These are phyloP conservation scores for Xenopus laevis DNA, from an alignment of 2,113 vertebrate species.

Conservation along the genomic window DNA sequence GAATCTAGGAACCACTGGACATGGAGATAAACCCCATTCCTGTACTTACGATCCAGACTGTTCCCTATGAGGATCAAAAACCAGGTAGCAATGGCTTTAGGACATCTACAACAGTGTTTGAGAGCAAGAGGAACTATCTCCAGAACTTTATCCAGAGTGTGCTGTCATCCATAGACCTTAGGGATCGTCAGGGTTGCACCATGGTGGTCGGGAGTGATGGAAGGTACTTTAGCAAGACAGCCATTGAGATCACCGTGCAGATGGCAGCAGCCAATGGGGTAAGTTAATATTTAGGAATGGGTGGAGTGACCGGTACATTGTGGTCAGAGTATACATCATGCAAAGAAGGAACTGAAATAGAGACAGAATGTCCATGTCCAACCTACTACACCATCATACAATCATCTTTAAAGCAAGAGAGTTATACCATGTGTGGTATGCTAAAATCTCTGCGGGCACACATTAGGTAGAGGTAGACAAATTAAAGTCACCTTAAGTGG, in stretches of 20 bases:
- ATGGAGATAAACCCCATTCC: slow-evolving; percentile 94
- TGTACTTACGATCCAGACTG: slow-evolving; percentile 87
- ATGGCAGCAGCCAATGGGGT: slow-evolving; percentile 98
- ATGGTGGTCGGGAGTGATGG: slow-evolving; percentile 97
- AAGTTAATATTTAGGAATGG: slow-evolving; percentile 54
- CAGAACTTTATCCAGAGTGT: slow-evolving; percentile 96
- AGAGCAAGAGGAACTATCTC: slow-evolving; percentile 92
- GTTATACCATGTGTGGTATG: no score
- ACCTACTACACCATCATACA: no score
- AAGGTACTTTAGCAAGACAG: slow-evolving; percentile 87
- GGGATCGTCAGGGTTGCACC: slow-evolving; percentile 94
- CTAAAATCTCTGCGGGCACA: no score
- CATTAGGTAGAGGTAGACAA: no score
- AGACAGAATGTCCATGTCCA: no score
- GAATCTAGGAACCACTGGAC: slow-evolving; percentile 25
- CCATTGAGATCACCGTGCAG: slow-evolving; percentile 90
- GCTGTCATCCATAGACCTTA: slow-evolving; percentile 90
- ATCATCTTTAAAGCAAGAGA: no score
- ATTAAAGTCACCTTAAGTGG: no score
- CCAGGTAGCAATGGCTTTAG: slow-evolving; percentile 87
- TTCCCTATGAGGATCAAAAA: slow-evolving; percentile 90
- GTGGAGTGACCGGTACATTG: background rate
- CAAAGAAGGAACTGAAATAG: no score
- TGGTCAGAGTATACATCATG: background rate
- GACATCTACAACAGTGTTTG: slow-evolving; percentile 85